phyloP scores from a whole-genome alignment of 1,140 invertebrate genomes.

The Amphibalanus amphitrite region DNA sequence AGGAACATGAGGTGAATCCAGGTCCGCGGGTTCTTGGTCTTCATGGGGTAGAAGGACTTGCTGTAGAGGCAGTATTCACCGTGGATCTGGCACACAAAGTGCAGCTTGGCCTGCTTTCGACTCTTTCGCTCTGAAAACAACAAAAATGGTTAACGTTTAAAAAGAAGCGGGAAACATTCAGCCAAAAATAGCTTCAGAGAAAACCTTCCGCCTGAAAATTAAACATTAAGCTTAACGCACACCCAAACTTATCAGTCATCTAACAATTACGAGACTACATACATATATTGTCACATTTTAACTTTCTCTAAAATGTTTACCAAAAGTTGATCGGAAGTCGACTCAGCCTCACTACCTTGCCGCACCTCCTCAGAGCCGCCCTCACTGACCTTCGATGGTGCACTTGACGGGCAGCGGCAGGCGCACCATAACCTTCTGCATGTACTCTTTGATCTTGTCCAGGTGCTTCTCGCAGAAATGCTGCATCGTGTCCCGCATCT shows the following conservation, averaged over 20 bases:
- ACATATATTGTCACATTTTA: too few species aligned
- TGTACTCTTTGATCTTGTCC: constrained; percentile 73
- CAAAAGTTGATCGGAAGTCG: constrained; percentile 5
- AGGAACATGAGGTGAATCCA: constrained; percentile 95
- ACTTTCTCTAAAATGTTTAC: not conserved
- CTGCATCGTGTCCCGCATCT: constrained; percentile 73
- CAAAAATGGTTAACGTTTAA: too few species aligned
- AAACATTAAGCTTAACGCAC: too few species aligned
- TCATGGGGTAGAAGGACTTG: constrained; percentile 63
- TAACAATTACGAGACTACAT: too few species aligned
- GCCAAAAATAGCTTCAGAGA: too few species aligned
- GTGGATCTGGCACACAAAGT: constrained; percentile 71
- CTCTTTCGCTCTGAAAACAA: constrained; percentile 48
- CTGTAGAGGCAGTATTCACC: constrained; percentile 78
- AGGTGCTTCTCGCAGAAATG: constrained; percentile 88
- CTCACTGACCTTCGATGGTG: constrained; percentile 59
- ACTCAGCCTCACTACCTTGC: too few species aligned
- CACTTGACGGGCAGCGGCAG: constrained; percentile 78
- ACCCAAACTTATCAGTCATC: too few species aligned
- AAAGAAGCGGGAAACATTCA: too few species aligned
- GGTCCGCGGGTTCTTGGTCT: constrained; percentile 64
- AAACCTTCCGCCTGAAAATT: too few species aligned
- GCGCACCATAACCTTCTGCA: constrained; percentile 63
- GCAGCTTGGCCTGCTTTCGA: constrained; percentile 67
- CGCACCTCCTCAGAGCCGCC: not conserved